Evolutionary conservation across 2,113 vertebrate genomes (phyloP).

Genomic region (Cynocephalus volans): DNA sequence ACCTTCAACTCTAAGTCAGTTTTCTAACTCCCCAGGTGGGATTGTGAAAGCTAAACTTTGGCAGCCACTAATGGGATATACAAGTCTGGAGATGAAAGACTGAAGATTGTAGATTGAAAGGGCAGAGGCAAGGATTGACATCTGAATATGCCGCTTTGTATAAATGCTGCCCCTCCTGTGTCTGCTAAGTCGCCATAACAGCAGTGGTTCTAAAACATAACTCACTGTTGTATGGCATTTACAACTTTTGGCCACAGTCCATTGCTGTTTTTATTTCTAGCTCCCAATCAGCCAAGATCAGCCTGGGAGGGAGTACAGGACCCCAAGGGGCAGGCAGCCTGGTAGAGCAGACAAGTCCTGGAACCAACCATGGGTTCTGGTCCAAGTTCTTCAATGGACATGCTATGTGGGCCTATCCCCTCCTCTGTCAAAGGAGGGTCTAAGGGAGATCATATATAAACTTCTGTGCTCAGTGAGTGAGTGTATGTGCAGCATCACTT

Average conservation of each 20-base stretch:
- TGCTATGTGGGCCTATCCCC: not conserved
- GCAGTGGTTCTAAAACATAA: too few relatives aligned
- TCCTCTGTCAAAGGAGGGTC: not conserved
- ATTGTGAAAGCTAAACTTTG: not conserved
- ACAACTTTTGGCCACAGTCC: not conserved
- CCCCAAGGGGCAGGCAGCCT: not conserved
- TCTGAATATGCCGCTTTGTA: not conserved
- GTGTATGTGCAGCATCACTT: not conserved
- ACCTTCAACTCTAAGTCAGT: not conserved
- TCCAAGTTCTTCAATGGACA: rapidly evolving
- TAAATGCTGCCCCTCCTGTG: rapidly evolving
- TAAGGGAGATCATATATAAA: too few relatives aligned
- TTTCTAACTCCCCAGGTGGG: not conserved
- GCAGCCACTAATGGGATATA: not conserved
- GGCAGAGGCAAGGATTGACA: not conserved
- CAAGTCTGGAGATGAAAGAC: not conserved
- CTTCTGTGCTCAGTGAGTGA: not conserved
- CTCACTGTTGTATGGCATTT: not conserved
- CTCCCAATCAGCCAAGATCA: not conserved
- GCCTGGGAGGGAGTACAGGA: not conserved
- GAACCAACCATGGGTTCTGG: not conserved
- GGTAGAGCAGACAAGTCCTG: not conserved
- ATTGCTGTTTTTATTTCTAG: not conserved
- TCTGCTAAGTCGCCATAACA: rapidly evolving
- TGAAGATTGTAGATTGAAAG: not conserved